Evolutionary conservation across 2,888 invertebrate species (phyloP).

Genomic region (Drosophila melanosoma): DNA sequence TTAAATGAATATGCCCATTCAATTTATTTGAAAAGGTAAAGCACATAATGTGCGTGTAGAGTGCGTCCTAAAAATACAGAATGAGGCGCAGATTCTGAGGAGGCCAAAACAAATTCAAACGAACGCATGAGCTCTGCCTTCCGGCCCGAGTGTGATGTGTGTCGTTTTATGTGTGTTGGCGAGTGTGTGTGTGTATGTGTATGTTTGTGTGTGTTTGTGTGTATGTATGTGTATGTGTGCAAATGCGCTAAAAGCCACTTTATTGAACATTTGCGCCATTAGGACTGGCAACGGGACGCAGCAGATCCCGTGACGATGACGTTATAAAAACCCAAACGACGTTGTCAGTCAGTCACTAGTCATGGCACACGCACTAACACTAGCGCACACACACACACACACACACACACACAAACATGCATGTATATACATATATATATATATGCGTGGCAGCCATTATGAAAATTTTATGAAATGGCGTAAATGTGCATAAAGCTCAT

Average conservation of each 20-base stretch:
- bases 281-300: slow-evolving; percentile 59
- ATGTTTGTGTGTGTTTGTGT: slow-evolving; percentile 2
- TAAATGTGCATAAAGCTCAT: slow-evolving; percentile 74
- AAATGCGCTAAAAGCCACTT: slow-evolving; percentile 76
- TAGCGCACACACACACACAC: neutral
- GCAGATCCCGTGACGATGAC: slow-evolving; percentile 55
- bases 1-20: slow-evolving; percentile 58
- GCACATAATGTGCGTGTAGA: slow-evolving; percentile 69
- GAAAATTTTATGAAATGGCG: slow-evolving; percentile 80
- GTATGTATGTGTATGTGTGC: slow-evolving; percentile 33
- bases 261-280: slow-evolving; percentile 81
- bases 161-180: slow-evolving; percentile 3
- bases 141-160: slow-evolving; percentile 26
- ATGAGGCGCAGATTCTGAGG: slow-evolving; percentile 63
- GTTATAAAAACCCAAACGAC: slow-evolving; percentile 73
- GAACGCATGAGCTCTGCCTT: slow-evolving; percentile 53
- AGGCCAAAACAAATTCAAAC: slow-evolving; percentile 18
- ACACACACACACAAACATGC: slow-evolving; percentile 1
- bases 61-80: slow-evolving; percentile 59
- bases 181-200: neutral
- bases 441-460: slow-evolving; percentile 61
- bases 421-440: slow-evolving; percentile 18
- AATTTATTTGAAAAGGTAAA: slow-evolving; percentile 60
- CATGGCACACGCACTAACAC: slow-evolving; percentile 9
- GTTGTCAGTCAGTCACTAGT: slow-evolving; percentile 74